Evolutionary conservation across 2,113 vertebrate species (phyloP).

Genomic region (Gobius niger): DNA sequence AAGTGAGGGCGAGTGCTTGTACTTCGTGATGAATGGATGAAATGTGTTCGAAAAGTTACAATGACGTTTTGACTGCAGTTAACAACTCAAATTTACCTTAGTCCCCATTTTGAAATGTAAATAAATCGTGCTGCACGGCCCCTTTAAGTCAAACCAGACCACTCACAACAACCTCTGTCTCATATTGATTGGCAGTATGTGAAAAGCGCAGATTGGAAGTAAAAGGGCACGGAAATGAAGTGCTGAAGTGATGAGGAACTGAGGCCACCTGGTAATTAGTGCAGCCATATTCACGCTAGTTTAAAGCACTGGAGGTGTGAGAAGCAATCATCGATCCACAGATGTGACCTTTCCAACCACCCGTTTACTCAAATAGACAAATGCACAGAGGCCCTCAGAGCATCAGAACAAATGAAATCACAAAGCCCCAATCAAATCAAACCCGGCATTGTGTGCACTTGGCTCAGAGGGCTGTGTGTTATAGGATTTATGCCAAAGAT

Average conservation of each 20-base stretch:
- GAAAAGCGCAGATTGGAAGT: constrained; percentile 12
- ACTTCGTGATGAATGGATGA: too few species aligned
- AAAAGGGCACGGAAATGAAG: constrained; percentile 31
- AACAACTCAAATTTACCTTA: too few species aligned
- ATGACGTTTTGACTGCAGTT: too few species aligned
- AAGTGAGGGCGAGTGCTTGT: too few species aligned
- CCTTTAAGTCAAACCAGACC: too few species aligned
- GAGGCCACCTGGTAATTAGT: constrained; percentile 48
- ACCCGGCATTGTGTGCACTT: constrained; percentile 4
- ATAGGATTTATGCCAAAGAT: not conserved
- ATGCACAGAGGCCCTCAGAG: constrained; percentile 28
- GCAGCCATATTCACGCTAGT: constrained; percentile 14
- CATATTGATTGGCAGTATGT: constrained; percentile 13
- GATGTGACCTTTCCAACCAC: constrained; percentile 61
- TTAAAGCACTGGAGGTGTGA: constrained; percentile 33
- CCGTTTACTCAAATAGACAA: not conserved
- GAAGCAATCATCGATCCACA: constrained; percentile 54
- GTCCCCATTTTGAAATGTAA: too few species aligned
- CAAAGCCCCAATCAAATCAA: constrained; percentile 36
- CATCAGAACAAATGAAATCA: constrained; percentile 52
- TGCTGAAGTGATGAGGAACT: constrained; percentile 31
- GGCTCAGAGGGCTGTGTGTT: not conserved
- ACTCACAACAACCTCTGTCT: constrained; percentile 1
- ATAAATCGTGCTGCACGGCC: too few species aligned
- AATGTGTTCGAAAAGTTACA: too few species aligned